Evolutionary conservation across 2,113 vertebrate genomes (phyloP).

Genomic region (Poeciliopsis prolifica): DNA sequence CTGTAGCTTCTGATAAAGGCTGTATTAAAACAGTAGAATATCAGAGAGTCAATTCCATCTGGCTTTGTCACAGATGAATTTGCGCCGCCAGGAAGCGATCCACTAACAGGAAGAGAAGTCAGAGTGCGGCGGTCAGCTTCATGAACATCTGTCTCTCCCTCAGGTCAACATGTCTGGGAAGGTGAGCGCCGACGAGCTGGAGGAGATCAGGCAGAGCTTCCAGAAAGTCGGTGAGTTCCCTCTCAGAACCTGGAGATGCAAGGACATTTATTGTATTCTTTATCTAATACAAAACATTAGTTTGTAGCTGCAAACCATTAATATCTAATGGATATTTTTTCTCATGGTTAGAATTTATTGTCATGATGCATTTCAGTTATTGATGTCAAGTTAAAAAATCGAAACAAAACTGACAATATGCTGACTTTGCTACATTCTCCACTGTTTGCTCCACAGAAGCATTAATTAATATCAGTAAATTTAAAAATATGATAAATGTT

Average conservation of each 20-base stretch:
- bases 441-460: too few species aligned
- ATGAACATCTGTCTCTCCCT: constrained; percentile 1
- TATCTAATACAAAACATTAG: too few species aligned
- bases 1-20: neutral
- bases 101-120: neutral
- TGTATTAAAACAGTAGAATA: neutral
- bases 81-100: neutral
- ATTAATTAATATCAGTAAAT: too few species aligned
- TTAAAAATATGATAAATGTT: too few species aligned
- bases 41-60: neutral
- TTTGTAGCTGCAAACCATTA: too few species aligned
- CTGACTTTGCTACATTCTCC: too few species aligned
- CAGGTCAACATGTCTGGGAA: constrained; percentile 52
- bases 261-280: too few species aligned
- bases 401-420: too few species aligned
- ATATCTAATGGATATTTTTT: too few species aligned
- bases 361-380: too few species aligned
- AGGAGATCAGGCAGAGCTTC: constrained; percentile 89
- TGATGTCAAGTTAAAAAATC: too few species aligned
- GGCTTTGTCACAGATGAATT: neutral
- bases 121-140: neutral
- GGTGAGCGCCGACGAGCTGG: constrained; percentile 81
- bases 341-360: too few species aligned
- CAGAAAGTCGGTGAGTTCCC: constrained; percentile 87
- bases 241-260: neutral